Conservation (phyloP, 35 echinoderm and acorn worm genomes). For the Apostichopus japonicus region DNA sequence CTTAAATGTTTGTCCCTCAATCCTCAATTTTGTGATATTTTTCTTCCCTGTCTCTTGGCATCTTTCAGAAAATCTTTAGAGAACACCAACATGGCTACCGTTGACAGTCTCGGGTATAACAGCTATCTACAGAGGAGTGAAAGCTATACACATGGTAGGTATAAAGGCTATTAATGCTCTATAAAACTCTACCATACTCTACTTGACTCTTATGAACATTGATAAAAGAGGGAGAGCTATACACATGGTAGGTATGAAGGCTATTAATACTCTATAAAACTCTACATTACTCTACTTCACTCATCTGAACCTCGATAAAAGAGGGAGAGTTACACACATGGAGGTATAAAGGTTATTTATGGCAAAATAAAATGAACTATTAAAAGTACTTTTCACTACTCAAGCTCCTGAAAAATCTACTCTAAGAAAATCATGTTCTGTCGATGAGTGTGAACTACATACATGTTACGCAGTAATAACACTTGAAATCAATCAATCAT, state of each 20-base stretch:
- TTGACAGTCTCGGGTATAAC: slow-evolving; percentile 18
- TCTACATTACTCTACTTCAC: too few species aligned
- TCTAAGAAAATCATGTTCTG: background rate
- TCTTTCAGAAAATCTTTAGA: slow-evolving; percentile 4
- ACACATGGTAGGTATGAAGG: slow-evolving; percentile 20
- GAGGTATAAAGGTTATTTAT: background rate
- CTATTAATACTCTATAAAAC: too few species aligned
- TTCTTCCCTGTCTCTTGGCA: too few species aligned
- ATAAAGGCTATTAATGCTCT: too few species aligned
- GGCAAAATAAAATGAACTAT: background rate
- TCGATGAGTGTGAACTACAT: background rate
- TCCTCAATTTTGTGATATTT: too few species aligned
- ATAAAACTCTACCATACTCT: too few species aligned
- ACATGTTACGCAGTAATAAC: background rate
- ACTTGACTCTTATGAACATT: too few species aligned
- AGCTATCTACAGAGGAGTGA: slow-evolving; percentile 13
- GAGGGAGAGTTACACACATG: slow-evolving; percentile 24
- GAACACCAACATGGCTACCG: slow-evolving; percentile 12
- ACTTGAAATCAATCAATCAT: too few species aligned
- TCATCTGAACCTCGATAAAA: background rate
- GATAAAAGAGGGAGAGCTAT: background rate
- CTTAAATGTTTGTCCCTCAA: too few species aligned
- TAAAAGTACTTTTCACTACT: background rate
- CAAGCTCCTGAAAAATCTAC: too few species aligned
- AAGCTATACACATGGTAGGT: slow-evolving; percentile 44